phyloP scores from a whole-genome alignment of 2,797 vertebrate genomes.

The Platalea minor region DNA sequence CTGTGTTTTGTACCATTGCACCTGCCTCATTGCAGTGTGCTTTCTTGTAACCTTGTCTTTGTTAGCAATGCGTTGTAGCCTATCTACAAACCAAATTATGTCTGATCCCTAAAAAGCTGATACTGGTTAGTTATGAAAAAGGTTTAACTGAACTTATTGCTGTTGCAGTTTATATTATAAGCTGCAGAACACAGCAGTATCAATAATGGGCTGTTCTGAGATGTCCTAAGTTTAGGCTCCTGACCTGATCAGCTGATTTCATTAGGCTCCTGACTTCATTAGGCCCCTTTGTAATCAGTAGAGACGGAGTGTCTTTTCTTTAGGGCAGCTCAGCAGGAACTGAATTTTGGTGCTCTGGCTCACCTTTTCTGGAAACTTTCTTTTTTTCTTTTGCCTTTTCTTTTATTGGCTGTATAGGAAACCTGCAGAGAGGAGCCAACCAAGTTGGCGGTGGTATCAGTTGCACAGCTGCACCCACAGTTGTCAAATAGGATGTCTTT shows the following conservation, averaged over 20 bases:
- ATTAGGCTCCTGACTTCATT: not conserved
- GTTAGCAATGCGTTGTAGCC: rapidly evolving
- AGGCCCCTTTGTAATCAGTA: not conserved
- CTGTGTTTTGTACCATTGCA: not conserved
- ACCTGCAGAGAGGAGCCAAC: not conserved
- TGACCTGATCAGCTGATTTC: not conserved
- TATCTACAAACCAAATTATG: not conserved
- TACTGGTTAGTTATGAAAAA: not conserved
- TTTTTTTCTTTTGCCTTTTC: not conserved
- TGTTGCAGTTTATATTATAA: not conserved
- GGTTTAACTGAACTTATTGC: not conserved
- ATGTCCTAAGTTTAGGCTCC: not conserved
- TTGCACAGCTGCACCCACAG: not conserved
- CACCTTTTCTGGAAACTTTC: not conserved
- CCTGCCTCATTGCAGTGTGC: not conserved
- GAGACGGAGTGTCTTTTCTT: not conserved
- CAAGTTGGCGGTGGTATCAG: not conserved
- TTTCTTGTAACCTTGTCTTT: not conserved
- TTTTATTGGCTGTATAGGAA: not conserved
- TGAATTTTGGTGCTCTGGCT: not conserved
- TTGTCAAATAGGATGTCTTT: not conserved
- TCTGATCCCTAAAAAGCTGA: not conserved
- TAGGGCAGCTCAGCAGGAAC: not conserved
- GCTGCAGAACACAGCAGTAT: not conserved
- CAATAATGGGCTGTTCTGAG: not conserved